Base-by-base conservation (phyloP, 2,113 vertebrate species). In the Aldabrachelys gigantea region DNA sequence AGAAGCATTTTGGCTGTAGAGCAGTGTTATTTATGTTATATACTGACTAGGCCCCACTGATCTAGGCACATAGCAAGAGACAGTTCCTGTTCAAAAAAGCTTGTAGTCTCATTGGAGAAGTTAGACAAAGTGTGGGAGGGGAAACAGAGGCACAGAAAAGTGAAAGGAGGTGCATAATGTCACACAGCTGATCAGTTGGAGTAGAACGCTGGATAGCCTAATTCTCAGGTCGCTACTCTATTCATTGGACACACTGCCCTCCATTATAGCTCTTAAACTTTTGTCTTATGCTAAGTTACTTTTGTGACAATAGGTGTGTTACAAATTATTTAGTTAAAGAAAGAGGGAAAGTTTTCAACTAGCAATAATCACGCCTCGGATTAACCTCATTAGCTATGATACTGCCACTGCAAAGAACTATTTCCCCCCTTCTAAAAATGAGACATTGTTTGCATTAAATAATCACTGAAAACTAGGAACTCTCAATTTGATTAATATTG, bases 401-500 rank as follows among this genome's bases (percentile, higher is more conserved):
- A 41, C 41, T 41, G 41, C 41, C 41, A 41, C 41, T 41, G 41
- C 89, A 1, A 65, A 91, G 81, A 94, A 81, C 53, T 93, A 89
- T 69, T 82, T 88, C 82, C 85, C 85, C 88, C 80, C 80, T 44
- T 35, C 12, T 93, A 96, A 97, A 96, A 96, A 94, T 12, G 76
- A 96, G 49, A 78, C 80, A 80, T 97, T 97, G 94, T 97, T 97
- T 96, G 91, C 87, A 83, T 95, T 97, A 97, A 97, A 97, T 96
- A 96, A 96, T 96, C 85, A 92, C 90, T 91, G 89, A 96, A 95
- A 96, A 95, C 95, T 96, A 96, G 94, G 96, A 97, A 96, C 90
- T 94, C 95, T 96, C 97, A 97, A 98, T 97, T 97, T 97, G 95
- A 97, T 97, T 98, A 97, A 97, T 97, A 93, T 92, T 95, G 90